A percentile compares a stretch with the other conserved stretches of the same genome.
Evolutionary conservation across 2,888 invertebrate genomes (phyloP).

Genomic region (Sussaba pulchella): DNA sequence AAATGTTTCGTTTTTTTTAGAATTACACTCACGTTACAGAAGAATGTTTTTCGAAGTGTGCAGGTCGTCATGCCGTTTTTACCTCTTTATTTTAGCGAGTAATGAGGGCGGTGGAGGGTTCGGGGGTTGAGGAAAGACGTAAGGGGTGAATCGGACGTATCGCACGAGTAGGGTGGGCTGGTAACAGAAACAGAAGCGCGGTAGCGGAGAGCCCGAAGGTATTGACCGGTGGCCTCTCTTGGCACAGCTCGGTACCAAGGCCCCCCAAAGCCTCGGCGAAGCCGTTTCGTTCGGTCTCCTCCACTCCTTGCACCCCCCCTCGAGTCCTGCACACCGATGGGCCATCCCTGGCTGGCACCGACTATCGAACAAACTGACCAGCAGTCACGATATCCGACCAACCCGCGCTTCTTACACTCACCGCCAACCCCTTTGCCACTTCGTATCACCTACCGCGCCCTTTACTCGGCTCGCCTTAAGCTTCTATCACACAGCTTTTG

Average conservation of each 20-base stretch:
- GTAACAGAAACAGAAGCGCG: slow-evolving; percentile 54
- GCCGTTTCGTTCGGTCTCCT: slow-evolving; percentile 53
- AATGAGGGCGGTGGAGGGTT: background rate
- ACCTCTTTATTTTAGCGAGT: slow-evolving; percentile 40
- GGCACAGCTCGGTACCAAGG: slow-evolving; percentile 84
- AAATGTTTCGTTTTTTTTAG: slow-evolving; percentile 24
- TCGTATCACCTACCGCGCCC: background rate
- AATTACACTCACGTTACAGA: slow-evolving; percentile 31
- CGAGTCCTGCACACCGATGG: slow-evolving; percentile 64
- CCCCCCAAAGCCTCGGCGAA: slow-evolving; percentile 72
- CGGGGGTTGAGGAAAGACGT: slow-evolving; percentile 26
- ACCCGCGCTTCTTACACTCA: slow-evolving; percentile 42
- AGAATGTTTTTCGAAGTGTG: slow-evolving; percentile 54
- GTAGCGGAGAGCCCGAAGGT: slow-evolving; percentile 79
- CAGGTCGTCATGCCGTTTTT: slow-evolving; percentile 28
- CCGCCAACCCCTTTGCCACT: slow-evolving; percentile 29
- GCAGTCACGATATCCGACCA: slow-evolving; percentile 83
- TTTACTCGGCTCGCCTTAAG: slow-evolving; percentile 62
- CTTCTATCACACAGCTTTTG: slow-evolving; percentile 17
- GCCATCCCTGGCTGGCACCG: slow-evolving; percentile 83
- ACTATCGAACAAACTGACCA: slow-evolving; percentile 85
- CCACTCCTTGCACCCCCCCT: slow-evolving; percentile 38
- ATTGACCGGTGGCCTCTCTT: slow-evolving; percentile 84
- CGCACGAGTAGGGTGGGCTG: slow-evolving; percentile 47
- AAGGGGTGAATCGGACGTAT: slow-evolving; percentile 64